phyloP scores from a whole-genome alignment of 2,113 vertebrate species.

The Apaloderma vittatum region DNA sequence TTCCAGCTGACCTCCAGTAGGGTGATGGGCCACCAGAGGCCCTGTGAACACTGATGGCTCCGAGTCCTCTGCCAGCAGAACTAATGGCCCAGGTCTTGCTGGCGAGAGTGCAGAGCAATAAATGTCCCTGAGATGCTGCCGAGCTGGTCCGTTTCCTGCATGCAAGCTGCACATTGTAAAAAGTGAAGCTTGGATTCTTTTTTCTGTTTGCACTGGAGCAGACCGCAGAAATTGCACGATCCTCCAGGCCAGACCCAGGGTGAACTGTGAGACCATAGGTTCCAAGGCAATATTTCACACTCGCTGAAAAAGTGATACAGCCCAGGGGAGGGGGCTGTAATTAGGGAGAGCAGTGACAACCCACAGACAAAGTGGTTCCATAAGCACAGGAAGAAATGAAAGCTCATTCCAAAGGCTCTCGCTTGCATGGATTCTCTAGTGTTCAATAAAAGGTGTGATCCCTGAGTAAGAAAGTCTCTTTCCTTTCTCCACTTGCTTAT shows the following conservation, averaged over 20 bases:
- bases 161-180: slow-evolving; percentile 69
- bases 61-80: not conserved
- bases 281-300: slow-evolving; percentile 63
- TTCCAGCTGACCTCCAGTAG: not conserved
- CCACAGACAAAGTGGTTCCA: slow-evolving; percentile 32
- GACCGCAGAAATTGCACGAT: slow-evolving; percentile 41
- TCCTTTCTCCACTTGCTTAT: slow-evolving; percentile 69
- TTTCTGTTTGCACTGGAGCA: slow-evolving; percentile 73
- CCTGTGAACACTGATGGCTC: rapidly evolving
- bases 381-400: slow-evolving; percentile 45
- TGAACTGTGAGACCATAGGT: not conserved
- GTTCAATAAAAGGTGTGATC: slow-evolving; percentile 69
- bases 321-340: slow-evolving; percentile 31
- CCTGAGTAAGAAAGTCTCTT: slow-evolving; percentile 36
- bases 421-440: slow-evolving; percentile 29
- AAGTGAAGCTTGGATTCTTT: slow-evolving; percentile 17
- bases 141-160: slow-evolving; percentile 33
- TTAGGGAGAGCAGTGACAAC: slow-evolving; percentile 35
- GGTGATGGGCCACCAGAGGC: not conserved
- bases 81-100: not conserved
- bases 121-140: slow-evolving; percentile 17
- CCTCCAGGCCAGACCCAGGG: slow-evolving; percentile 30
- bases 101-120: not conserved
- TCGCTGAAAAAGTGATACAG: slow-evolving; percentile 55
- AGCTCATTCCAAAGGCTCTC: slow-evolving; percentile 8